Conservation (phyloP, 2,888 invertebrate species). For the Vesta saturnalis region DNA sequence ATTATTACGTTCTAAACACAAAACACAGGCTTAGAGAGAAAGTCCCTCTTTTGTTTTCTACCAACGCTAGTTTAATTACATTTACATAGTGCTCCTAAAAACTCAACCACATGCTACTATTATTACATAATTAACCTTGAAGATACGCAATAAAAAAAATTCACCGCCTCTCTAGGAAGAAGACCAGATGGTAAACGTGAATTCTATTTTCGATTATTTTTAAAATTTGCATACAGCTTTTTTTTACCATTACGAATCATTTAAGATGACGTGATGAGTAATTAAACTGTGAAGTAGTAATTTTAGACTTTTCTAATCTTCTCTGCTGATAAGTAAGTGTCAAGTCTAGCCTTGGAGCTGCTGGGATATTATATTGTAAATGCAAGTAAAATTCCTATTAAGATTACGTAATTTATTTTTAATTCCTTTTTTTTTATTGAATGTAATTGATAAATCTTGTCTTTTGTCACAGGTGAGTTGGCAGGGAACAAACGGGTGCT, state of each 20-base stretch:
- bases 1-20: constrained; percentile 20
- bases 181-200: constrained; percentile 31
- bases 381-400: not conserved
- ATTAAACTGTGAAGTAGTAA: not conserved
- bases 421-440: not conserved
- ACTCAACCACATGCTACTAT: constrained; percentile 5
- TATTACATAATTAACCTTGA: constrained; percentile 43
- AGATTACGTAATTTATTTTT: not conserved
- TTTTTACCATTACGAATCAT: not conserved
- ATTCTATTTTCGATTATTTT: constrained; percentile 2
- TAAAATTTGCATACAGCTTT: not conserved
- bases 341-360: not conserved
- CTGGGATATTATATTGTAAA: constrained; percentile 1
- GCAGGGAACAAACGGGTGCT: not conserved
- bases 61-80: not conserved
- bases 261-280: not conserved
- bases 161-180: constrained; percentile 22
- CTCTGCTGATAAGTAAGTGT: not conserved
- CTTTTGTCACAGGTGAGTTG: constrained; percentile 10
- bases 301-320: no score
- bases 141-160: constrained; percentile 33
- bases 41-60: not conserved
- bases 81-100: not conserved
- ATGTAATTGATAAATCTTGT: not conserved
- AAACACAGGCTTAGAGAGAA: not conserved